Base-by-base conservation (phyloP, 2,888 invertebrate genomes). In the Lepidochrysops patricia region DNA sequence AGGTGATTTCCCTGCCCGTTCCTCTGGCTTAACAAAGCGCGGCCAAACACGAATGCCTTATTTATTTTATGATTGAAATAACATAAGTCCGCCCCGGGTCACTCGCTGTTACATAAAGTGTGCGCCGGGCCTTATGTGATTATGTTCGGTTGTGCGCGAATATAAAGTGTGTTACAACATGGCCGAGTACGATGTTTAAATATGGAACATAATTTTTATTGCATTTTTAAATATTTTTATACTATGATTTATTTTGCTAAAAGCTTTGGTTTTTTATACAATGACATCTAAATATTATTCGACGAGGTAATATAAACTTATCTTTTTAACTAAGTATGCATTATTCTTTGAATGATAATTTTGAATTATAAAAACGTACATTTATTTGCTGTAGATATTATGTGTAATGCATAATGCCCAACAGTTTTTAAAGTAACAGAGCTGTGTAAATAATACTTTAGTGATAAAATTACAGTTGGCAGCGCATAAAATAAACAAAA, bases 31-130 rank as follows among this genome's bases (percentile, higher is more conserved):
- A 65, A 70, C 68, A 70, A 69, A 69, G 67, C 63, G 64, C 63
- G 54, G 60, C 61, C 62, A 61, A 65, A 63, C 69, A 69, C 66
- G 70, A 66, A 67, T 60, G 50, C 64, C 59, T 65, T 69, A 64
- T 70, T 70, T 68, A 69, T 69, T 67, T 69, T 69, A 66, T 68
- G 68, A 69, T 67, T 67, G 68, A 65, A 66, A 62, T 64, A 62
- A 63, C 64, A 62, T 62, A 56, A 37, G 58, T 61, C 56, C 52
- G 57, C 60, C 62, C 56, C 58, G 43, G 62, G 65, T 50, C 58
- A 35, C 50, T 58, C 34, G 34, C n/a, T n/a, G 50, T 26, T 26
- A 43, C 19, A 29, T 54, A 52, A 52, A 52, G 52, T 54, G 54
- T 52, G 52, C 15, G 29, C 29, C 4, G 19, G 12, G 32, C 54